Evolutionary conservation across 1,140 invertebrate genomes (phyloP).

Genomic region (Dinoponera quadriceps): DNA sequence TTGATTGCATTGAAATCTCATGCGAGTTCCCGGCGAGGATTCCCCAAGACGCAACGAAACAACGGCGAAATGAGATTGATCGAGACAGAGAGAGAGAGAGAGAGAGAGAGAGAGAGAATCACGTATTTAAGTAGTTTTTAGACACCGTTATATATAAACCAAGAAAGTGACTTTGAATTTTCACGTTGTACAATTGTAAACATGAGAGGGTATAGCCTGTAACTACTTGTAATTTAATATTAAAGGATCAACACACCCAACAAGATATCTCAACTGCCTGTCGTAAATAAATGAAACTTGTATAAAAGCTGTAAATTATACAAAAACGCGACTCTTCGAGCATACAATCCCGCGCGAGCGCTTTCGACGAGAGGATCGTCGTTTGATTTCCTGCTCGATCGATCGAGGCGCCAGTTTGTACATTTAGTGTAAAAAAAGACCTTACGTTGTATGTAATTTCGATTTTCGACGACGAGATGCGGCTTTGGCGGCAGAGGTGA

Average conservation of each 20-base stretch:
- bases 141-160: too few species aligned
- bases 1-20: background rate
- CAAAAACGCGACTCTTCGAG: background rate
- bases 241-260: background rate
- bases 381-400: too few species aligned
- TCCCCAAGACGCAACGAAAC: background rate
- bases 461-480: too few species aligned
- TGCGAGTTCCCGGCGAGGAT: background rate
- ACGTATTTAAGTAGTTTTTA: too few species aligned
- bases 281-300: constrained; percentile 3
- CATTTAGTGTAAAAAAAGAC: too few species aligned
- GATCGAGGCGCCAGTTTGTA: too few species aligned
- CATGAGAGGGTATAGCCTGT: constrained; percentile 3
- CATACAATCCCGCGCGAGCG: background rate
- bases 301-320: constrained; percentile 10
- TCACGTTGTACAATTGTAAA: constrained; percentile 1
- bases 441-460: too few species aligned
- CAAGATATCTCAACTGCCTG: constrained; percentile 8
- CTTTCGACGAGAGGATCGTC: background rate
- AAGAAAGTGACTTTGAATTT: background rate
- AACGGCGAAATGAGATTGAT: background rate
- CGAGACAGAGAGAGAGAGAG: too few species aligned
- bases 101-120: too few species aligned
- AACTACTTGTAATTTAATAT: constrained; percentile 16
- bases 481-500: too few species aligned